A percentile compares a stretch with the other conserved stretches of the same genome.
phyloP scores from a whole-genome alignment of 2,113 vertebrate genomes.

The Chauna torquata region DNA sequence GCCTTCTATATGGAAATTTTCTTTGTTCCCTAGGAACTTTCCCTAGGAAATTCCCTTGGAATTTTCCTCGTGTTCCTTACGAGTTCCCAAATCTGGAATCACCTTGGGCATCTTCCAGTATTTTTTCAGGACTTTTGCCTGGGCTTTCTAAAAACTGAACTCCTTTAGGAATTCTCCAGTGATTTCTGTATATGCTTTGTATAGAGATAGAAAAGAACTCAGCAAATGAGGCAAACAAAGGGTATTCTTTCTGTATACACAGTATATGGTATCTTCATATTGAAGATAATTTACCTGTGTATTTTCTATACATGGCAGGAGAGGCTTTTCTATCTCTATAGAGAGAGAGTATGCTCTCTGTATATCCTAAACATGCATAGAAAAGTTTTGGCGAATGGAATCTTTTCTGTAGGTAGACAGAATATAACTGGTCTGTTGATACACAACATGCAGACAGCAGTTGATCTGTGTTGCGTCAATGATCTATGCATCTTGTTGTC shows the following conservation, averaged over 20 bases:
- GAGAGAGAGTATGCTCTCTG: neutral
- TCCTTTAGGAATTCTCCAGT: neutral
- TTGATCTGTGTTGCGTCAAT: neutral
- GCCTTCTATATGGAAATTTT: no score
- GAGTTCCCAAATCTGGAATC: neutral
- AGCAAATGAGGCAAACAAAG: neutral
- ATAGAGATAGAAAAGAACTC: neutral
- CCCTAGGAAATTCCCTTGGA: neutral
- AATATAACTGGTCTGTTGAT: neutral
- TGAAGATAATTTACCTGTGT: neutral
- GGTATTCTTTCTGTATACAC: neutral
- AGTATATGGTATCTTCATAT: neutral
- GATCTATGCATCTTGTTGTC: neutral
- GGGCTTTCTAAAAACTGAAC: neutral
- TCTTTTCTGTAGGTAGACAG: neutral
- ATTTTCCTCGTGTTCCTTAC: neutral
- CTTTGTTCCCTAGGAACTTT: no score
- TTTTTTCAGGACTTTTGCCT: neutral
- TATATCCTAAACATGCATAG: neutral
- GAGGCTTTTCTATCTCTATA: neutral
- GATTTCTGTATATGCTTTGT: neutral
- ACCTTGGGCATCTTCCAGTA: neutral
- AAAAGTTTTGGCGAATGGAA: neutral
- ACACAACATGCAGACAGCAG: no score
- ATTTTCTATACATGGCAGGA: neutral